phyloP scores from a whole-genome alignment of 2,888 invertebrate species.

The Ctena decussata region DNA sequence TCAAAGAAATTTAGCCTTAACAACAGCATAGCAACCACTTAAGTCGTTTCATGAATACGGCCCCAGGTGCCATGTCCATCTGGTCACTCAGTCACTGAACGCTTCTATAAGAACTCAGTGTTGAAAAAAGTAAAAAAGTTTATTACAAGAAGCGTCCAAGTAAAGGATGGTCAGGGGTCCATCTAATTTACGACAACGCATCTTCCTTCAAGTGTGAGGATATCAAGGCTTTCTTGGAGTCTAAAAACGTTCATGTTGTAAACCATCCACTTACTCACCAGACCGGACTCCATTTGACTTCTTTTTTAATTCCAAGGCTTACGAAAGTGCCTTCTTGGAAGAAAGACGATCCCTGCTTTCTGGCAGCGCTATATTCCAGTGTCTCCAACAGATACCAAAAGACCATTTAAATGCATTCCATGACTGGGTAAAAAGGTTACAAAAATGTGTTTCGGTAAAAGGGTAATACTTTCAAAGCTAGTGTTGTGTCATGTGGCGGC shows the following conservation, averaged over 20 bases:
- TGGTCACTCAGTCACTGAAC: conserved; percentile 16
- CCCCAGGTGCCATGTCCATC: conserved; percentile 11
- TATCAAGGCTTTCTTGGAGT: neutral
- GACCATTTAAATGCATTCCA: too few relatives aligned
- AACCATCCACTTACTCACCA: neutral
- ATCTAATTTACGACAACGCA: conserved; percentile 1
- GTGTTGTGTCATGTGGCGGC: too few relatives aligned
- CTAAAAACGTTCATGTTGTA: neutral
- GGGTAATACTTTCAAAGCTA: too few relatives aligned
- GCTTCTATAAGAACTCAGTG: neutral
- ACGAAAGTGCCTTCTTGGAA: neutral
- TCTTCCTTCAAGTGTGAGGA: neutral
- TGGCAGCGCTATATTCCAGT: too few relatives aligned
- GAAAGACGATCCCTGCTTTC: too few relatives aligned
- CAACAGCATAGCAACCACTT: too few relatives aligned
- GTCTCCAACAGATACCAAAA: too few relatives aligned
- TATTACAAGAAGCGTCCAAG: conserved; percentile 27
- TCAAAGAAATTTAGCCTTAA: too few relatives aligned
- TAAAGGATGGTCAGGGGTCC: neutral
- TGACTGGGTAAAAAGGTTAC: too few relatives aligned
- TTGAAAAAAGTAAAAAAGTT: neutral
- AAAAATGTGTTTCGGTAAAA: too few relatives aligned
- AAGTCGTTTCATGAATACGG: too few relatives aligned
- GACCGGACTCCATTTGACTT: neutral
- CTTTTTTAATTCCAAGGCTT: neutral